phyloP scores from a whole-genome alignment of 2,888 invertebrate genomes.

The Drosophila koepferae region DNA sequence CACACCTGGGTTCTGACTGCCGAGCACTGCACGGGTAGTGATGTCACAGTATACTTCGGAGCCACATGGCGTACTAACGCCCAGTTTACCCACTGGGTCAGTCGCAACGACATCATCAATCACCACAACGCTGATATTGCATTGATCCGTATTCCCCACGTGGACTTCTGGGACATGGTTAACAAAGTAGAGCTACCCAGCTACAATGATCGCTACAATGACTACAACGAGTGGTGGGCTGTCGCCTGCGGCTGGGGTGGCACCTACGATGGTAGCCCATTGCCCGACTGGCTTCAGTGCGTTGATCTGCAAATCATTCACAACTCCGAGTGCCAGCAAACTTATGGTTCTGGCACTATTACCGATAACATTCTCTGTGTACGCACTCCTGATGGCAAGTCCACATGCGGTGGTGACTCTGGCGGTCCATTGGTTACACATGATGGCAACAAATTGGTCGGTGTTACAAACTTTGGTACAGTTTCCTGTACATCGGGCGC shows the following conservation, averaged over 20 bases:
- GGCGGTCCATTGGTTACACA: constrained; percentile 77
- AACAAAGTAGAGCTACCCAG: constrained; percentile 56
- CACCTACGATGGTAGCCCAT: constrained; percentile 56
- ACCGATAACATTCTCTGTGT: constrained; percentile 66
- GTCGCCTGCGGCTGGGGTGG: constrained; percentile 78
- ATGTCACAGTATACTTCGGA: constrained; percentile 62
- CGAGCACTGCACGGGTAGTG: constrained; percentile 73
- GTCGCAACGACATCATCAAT: constrained; percentile 56
- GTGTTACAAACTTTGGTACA: constrained; percentile 71
- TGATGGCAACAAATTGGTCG: constrained; percentile 57
- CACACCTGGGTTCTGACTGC: constrained; percentile 79
- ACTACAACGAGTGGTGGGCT: constrained; percentile 49
- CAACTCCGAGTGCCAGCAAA: constrained; percentile 71
- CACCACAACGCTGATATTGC: constrained; percentile 74
- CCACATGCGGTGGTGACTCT: constrained; percentile 79
- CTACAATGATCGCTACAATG: constrained; percentile 50
- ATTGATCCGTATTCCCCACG: constrained; percentile 64
- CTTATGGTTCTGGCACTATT: constrained; percentile 25
- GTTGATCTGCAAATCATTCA: constrained; percentile 80
- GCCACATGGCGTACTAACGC: constrained; percentile 68
- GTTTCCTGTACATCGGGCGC: constrained; percentile 58
- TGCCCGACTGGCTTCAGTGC: constrained; percentile 79
- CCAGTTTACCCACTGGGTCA: constrained; percentile 63
- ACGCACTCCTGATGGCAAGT: constrained; percentile 54
- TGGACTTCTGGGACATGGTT: constrained; percentile 55